Conservation (phyloP, 2,797 vertebrate species). For the Cyclura pinguis region DNA sequence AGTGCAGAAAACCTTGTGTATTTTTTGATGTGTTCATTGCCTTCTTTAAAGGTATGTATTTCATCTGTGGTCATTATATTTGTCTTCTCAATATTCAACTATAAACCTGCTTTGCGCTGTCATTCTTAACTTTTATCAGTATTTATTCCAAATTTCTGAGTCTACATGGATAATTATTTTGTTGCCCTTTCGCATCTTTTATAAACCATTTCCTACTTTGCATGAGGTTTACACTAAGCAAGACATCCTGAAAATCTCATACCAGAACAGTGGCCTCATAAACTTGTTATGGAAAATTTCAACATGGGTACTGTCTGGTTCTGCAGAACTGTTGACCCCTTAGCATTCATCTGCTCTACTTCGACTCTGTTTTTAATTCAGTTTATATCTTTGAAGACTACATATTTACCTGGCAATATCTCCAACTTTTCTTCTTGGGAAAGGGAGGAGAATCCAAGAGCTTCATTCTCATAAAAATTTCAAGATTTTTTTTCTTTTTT, state of each 20-base stretch:
- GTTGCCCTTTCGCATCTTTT: not conserved
- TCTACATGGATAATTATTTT: not conserved
- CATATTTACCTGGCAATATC: not conserved
- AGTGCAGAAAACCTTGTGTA: too few species aligned
- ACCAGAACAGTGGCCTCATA: not conserved
- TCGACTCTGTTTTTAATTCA: not conserved
- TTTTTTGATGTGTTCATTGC: too few species aligned
- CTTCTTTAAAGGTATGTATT: too few species aligned
- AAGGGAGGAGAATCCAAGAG: too few species aligned
- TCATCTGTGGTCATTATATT: too few species aligned
- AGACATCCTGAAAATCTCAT: not conserved
- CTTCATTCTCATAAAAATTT: too few species aligned
- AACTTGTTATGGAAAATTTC: not conserved
- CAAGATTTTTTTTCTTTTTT: not conserved
- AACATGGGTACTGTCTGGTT: not conserved
- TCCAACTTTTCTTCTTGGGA: not conserved
- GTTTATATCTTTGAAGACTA: not conserved
- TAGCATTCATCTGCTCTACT: not conserved
- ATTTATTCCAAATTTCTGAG: too few species aligned
- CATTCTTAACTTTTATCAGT: too few species aligned
- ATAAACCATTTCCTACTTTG: too few species aligned
- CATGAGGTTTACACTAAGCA: not conserved
- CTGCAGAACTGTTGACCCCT: not conserved
- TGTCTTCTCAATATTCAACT: too few species aligned
- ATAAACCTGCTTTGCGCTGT: too few species aligned